Percentiles rank a stretch among this genome's conserved stretches.
These are phyloP conservation scores for Phalacrocorax carbo DNA, from an alignment of 2,113 vertebrate species.

Conservation along the genomic window DNA sequence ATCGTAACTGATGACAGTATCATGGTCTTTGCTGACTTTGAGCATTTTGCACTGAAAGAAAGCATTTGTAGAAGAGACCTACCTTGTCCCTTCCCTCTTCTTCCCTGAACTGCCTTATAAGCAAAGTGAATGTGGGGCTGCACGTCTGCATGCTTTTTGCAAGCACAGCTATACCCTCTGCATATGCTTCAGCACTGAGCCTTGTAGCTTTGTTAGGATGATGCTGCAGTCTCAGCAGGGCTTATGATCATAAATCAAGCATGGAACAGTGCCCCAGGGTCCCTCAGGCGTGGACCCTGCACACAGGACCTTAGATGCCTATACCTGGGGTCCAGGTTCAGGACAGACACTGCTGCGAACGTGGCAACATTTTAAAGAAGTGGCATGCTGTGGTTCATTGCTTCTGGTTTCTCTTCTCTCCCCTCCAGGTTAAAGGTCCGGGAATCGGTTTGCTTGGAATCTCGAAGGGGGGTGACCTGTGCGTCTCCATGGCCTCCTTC, in stretches of 20 bases:
- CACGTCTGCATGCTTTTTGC: background rate
- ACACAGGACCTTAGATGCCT: background rate
- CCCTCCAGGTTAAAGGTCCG: conserved; percentile 73
- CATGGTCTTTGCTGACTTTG: background rate
- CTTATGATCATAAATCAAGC: background rate
- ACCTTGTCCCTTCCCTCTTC: background rate
- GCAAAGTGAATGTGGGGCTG: background rate
- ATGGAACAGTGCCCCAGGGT: background rate
- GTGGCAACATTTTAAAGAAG: background rate
- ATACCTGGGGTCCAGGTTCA: background rate
- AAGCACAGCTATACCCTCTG: background rate
- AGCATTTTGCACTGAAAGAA: background rate
- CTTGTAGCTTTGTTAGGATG: background rate
- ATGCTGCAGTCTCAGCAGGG: background rate
- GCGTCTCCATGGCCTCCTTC: conserved; percentile 84
- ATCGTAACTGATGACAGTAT: background rate
- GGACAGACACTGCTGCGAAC: background rate
- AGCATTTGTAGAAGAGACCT: background rate
- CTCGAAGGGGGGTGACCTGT: conserved; percentile 85
- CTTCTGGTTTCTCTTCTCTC: background rate
- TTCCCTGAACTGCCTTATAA: background rate
- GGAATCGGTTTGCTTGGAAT: conserved; percentile 85
- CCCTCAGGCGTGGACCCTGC: background rate
- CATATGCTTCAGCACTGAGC: background rate
- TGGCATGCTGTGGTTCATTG: background rate